These are phyloP conservation scores for Dendronephthya gigantea DNA, from an alignment of 64 coral and sea anemone species.

Conservation along the genomic window DNA sequence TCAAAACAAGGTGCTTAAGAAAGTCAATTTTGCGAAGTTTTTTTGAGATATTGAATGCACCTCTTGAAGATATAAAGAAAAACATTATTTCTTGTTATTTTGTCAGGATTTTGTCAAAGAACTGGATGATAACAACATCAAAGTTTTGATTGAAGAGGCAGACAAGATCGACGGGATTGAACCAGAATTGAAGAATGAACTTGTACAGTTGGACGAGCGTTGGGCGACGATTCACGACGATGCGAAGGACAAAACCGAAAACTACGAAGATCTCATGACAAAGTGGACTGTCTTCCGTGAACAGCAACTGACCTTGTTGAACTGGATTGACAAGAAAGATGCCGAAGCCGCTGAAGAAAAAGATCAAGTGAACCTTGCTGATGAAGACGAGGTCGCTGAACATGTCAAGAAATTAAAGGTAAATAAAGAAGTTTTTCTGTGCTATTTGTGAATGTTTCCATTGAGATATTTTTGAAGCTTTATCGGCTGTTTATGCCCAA, in stretches of 20 bases:
- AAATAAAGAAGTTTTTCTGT: not conserved
- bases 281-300: not conserved
- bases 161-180: constrained; percentile 6
- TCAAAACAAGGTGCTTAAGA: not conserved
- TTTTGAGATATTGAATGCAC: too few relatives aligned
- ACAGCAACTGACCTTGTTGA: constrained; percentile 3
- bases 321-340: not conserved
- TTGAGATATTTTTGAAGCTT: too few relatives aligned
- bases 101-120: not conserved
- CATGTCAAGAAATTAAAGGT: not conserved
- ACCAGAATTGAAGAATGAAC: not conserved
- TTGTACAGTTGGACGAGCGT: not conserved
- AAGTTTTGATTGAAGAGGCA: not conserved
- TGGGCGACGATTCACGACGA: not conserved
- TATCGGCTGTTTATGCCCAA: too few relatives aligned
- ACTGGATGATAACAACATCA: not conserved
- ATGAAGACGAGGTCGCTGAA: not conserved
- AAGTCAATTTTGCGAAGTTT: too few relatives aligned
- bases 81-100: not conserved
- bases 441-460: not conserved
- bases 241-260: not conserved
- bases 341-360: not conserved
- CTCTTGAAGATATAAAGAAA: too few relatives aligned
- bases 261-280: not conserved
- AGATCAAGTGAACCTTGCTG: not conserved